phyloP scores from a whole-genome alignment of 2,888 invertebrate species.

The Nysson spinosus region DNA sequence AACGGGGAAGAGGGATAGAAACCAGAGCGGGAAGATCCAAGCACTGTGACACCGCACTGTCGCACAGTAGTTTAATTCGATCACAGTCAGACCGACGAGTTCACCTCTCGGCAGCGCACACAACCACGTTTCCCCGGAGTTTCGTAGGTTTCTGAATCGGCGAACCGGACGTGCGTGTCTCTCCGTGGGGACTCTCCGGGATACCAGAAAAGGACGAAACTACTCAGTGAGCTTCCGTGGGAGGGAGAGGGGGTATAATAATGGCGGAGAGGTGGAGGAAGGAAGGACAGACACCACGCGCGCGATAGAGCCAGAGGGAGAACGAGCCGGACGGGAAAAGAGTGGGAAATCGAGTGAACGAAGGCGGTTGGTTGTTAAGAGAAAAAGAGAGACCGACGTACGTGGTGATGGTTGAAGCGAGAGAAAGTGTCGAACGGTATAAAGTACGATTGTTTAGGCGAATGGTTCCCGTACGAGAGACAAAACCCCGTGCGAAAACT shows the following conservation, averaged over 20 bases:
- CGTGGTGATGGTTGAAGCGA: not conserved
- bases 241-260: not conserved
- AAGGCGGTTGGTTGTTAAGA: not conserved
- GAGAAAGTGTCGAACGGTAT: not conserved
- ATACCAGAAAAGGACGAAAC: slow-evolving; percentile 41
- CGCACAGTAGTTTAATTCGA: slow-evolving; percentile 16
- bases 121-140: slow-evolving; percentile 55
- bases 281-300: not conserved
- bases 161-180: slow-evolving; percentile 51
- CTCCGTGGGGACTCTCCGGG: slow-evolving; percentile 33
- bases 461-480: slow-evolving; percentile 19
- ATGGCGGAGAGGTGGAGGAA: not conserved
- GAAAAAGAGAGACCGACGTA: not conserved
- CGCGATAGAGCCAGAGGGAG: slow-evolving; percentile 1
- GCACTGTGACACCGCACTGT: slow-evolving; percentile 27
- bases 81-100: slow-evolving; percentile 14
- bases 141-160: slow-evolving; percentile 53
- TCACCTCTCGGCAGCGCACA: slow-evolving; percentile 26
- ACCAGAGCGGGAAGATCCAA: slow-evolving; percentile 8
- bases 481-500: slow-evolving; percentile 12
- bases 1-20: not conserved
- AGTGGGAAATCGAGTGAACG: slow-evolving; percentile 7
- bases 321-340: not conserved
- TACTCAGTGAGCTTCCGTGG: slow-evolving; percentile 1
- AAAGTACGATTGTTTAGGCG: slow-evolving; percentile 23